These are phyloP conservation scores for Tringa solitaria DNA, from an alignment of 2,113 vertebrate genomes.

Conservation along the genomic window DNA sequence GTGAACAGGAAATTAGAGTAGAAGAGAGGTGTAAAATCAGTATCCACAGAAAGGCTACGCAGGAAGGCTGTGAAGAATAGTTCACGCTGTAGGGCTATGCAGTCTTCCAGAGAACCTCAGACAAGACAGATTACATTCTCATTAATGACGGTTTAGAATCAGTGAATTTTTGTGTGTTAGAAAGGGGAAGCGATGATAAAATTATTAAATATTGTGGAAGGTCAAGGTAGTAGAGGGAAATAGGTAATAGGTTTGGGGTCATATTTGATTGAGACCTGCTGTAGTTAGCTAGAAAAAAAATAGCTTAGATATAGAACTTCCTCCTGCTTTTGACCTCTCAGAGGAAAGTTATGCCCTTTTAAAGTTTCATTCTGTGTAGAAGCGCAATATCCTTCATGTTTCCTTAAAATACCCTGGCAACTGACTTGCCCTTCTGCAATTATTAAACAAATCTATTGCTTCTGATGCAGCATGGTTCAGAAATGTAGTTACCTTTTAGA, in stretches of 20 bases:
- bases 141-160: background rate
- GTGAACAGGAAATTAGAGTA: constrained; percentile 32
- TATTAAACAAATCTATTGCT: background rate
- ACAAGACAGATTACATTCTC: background rate
- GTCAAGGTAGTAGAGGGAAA: background rate
- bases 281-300: background rate
- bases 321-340: background rate
- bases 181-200: background rate
- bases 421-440: background rate
- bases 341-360: background rate
- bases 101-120: background rate
- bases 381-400: background rate
- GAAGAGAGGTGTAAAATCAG: background rate
- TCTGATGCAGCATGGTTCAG: background rate
- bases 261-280: background rate
- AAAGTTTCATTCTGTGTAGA: background rate
- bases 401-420: background rate
- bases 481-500: background rate
- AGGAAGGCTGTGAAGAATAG: background rate
- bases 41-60: background rate
- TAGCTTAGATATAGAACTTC: background rate
- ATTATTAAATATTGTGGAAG: background rate
- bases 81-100: background rate
- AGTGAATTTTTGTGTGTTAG: background rate
- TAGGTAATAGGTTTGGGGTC: background rate